These are phyloP conservation scores for Xylocampa areola DNA, from an alignment of 2,888 invertebrate genomes.

Conservation along the genomic window DNA sequence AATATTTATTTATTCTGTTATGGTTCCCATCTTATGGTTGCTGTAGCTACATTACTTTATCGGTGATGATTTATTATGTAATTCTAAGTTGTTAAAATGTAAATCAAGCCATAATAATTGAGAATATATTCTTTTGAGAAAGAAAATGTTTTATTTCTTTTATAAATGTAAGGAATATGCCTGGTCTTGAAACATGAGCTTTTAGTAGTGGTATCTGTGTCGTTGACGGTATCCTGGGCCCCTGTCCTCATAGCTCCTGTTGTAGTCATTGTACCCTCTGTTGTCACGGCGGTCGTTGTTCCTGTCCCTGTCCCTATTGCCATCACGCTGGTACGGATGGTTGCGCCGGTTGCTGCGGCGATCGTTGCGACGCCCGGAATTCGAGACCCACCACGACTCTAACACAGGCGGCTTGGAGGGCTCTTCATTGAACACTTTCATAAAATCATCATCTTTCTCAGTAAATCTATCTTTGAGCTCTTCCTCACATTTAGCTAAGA, in stretches of 20 bases:
- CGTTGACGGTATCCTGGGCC: constrained; percentile 59
- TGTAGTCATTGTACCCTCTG: constrained; percentile 61
- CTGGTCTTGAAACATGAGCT: constrained; percentile 1
- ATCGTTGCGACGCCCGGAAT: constrained; percentile 73
- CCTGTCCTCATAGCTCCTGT: constrained; percentile 57
- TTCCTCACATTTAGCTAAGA: constrained; percentile 91
- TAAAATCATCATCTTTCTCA: constrained; percentile 91
- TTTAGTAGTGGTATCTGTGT: constrained; percentile 61
- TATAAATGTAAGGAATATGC: constrained; percentile 10
- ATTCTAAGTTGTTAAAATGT: constrained; percentile 89
- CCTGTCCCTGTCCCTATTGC: constrained; percentile 62
- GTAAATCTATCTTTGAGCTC: constrained; percentile 91
- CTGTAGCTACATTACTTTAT: constrained; percentile 87
- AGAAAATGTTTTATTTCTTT: constrained; percentile 59
- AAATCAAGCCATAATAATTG: constrained; percentile 90
- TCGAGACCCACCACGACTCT: constrained; percentile 87
- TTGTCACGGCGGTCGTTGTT: constrained; percentile 46
- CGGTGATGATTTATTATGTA: constrained; percentile 88
- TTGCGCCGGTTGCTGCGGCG: constrained; percentile 64
- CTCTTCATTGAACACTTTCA: constrained; percentile 81
- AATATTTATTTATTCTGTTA: constrained; percentile 87
- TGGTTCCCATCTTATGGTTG: constrained; percentile 81
- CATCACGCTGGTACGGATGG: constrained; percentile 56
- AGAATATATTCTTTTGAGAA: constrained; percentile 89
- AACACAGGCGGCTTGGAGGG: constrained; percentile 89